Percentiles rank a stretch among this genome's conserved stretches.
Evolutionary conservation across 2,797 vertebrate species (phyloP).

Genomic region (Rhodeus uyekii): DNA sequence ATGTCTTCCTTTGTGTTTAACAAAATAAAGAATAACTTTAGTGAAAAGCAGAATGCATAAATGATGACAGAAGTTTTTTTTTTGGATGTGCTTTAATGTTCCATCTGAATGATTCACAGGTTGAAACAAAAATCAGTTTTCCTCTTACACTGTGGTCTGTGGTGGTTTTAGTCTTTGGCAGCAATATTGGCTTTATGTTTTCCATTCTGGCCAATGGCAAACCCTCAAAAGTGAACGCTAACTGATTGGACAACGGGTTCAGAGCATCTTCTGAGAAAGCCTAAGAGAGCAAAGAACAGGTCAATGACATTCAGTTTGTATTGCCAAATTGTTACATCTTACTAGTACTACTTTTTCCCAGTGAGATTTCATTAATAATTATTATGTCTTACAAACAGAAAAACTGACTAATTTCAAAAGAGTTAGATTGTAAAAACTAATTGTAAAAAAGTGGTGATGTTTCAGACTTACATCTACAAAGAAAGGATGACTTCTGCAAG

Average conservation of each 20-base stretch:
- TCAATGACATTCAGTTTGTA: too few relatives aligned
- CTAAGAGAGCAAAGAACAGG: neutral
- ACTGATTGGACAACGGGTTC: slow-evolving; percentile 71
- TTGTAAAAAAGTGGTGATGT: neutral
- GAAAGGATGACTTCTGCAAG: neutral
- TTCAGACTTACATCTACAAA: slow-evolving; percentile 36
- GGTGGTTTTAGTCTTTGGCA: slow-evolving; percentile 51
- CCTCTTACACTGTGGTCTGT: slow-evolving; percentile 64
- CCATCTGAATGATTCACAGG: neutral
- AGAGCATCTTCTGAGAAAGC: slow-evolving; percentile 71
- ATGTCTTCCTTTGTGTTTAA: neutral
- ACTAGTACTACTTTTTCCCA: too few relatives aligned
- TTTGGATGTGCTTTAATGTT: neutral
- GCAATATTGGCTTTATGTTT: slow-evolving; percentile 70
- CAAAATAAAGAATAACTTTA: neutral
- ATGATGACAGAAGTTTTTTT: neutral
- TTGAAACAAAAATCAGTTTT: neutral
- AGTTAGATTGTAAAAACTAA: neutral
- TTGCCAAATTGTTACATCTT: too few relatives aligned
- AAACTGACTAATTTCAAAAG: neutral
- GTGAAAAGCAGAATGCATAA: neutral
- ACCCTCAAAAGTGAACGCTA: slow-evolving; percentile 76
- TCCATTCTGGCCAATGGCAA: slow-evolving; percentile 29
- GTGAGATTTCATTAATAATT: too few relatives aligned
- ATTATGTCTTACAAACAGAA: neutral